Evolutionary conservation across 2,797 vertebrate species (phyloP).

Genomic region (Aplochiton taeniatus): DNA sequence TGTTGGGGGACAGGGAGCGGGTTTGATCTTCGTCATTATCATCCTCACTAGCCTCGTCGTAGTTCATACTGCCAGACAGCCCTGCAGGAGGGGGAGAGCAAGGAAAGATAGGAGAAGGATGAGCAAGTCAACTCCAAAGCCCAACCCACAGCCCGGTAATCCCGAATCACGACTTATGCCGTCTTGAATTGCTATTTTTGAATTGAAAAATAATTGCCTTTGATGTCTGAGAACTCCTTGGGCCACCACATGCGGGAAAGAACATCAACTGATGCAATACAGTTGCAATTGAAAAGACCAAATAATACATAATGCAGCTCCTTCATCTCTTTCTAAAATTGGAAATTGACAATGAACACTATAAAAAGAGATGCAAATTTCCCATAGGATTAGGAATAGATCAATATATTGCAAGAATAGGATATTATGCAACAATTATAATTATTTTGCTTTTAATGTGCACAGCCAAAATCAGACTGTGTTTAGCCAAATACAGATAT

Average conservation of each 20-base stretch:
- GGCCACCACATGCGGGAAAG: background rate
- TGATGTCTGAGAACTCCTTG: constrained; percentile 19
- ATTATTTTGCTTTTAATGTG: too few relatives aligned
- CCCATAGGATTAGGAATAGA: too few relatives aligned
- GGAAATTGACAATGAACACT: too few relatives aligned
- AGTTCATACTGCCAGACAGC: constrained; percentile 90
- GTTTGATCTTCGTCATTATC: constrained; percentile 69
- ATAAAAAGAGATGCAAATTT: too few relatives aligned
- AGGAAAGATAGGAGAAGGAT: background rate
- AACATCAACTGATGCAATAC: constrained; percentile 40
- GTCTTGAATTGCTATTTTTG: too few relatives aligned
- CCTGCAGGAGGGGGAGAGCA: constrained; percentile 68
- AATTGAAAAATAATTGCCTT: constrained; percentile 3
- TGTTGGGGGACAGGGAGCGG: constrained; percentile 66
- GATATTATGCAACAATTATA: too few relatives aligned
- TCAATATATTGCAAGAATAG: too few relatives aligned
- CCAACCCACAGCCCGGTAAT: too few relatives aligned
- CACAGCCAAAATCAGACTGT: too few relatives aligned
- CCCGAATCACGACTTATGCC: too few relatives aligned
- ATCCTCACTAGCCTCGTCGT: constrained; percentile 80
- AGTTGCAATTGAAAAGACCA: constrained; percentile 18
- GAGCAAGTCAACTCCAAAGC: too few relatives aligned
- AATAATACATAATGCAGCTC: background rate
- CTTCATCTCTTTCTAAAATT: constrained; percentile 20
- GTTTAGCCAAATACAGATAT: too few relatives aligned